These are phyloP conservation scores for Polylopha cassiicola DNA, from an alignment of 2,888 invertebrate genomes.

Conservation along the genomic window DNA sequence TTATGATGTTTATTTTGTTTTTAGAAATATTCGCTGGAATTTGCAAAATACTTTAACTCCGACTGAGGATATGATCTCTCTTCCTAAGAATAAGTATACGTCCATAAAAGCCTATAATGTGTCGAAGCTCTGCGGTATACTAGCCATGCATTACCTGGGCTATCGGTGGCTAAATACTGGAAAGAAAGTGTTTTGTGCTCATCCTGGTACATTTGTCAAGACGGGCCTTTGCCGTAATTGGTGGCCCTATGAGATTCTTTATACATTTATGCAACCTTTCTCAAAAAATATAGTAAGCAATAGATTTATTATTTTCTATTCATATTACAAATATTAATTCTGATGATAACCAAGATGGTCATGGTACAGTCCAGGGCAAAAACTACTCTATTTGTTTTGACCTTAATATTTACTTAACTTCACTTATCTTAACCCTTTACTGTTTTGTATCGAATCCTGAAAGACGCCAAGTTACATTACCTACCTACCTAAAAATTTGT, in stretches of 20 bases:
- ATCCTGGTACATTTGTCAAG: constrained; percentile 94
- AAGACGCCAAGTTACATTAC: too few species aligned
- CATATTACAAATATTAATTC: too few species aligned
- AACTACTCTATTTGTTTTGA: too few species aligned
- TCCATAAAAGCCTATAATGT: constrained; percentile 92
- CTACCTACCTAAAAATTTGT: too few species aligned
- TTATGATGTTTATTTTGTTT: constrained; percentile 15
- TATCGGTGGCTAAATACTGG: constrained; percentile 81
- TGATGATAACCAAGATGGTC: background rate
- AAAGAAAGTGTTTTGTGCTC: constrained; percentile 86
- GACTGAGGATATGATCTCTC: constrained; percentile 79
- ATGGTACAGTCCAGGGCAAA: too few species aligned
- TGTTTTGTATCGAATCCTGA: too few species aligned
- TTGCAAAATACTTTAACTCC: constrained; percentile 52
- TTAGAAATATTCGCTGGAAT: constrained; percentile 55
- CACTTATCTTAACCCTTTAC: background rate
- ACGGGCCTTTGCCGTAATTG: constrained; percentile 86
- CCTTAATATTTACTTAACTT: too few species aligned
- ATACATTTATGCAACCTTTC: constrained; percentile 89
- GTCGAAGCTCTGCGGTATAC: constrained; percentile 90
- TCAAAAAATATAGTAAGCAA: constrained; percentile 90
- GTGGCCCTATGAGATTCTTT: constrained; percentile 88
- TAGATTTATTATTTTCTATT: background rate
- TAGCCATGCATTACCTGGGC: constrained; percentile 80
- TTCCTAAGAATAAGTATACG: constrained; percentile 83